These are phyloP conservation scores for Drosophila percnosoma DNA, from an alignment of 2,888 invertebrate genomes.

Conservation along the genomic window DNA sequence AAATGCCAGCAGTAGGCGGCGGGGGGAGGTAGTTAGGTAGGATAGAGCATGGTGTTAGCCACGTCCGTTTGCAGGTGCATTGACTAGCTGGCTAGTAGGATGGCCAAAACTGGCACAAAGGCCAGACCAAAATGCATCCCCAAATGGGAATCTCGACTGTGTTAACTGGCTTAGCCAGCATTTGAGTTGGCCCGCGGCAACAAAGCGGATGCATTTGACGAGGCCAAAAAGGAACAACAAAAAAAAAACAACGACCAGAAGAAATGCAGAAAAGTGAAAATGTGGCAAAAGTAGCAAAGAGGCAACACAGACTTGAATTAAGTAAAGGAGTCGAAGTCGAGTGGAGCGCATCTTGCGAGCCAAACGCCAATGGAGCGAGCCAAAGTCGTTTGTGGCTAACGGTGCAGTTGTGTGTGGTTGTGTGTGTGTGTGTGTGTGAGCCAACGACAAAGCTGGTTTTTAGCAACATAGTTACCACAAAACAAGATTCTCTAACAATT, in stretches of 20 bases:
- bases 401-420: constrained; percentile 18
- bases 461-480: constrained; percentile 37
- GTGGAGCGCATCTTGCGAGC: constrained; percentile 15
- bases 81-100: constrained; percentile 44
- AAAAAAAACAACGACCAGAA: constrained; percentile 27
- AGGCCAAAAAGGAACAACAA: constrained; percentile 56
- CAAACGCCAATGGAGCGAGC: constrained; percentile 47
- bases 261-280: constrained; percentile 67
- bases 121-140: constrained; percentile 43
- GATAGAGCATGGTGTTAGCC: constrained; percentile 10
- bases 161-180: constrained; percentile 67
- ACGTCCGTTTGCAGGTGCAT: constrained; percentile 63
- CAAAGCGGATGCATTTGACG: constrained; percentile 69
- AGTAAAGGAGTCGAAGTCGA: constrained; percentile 8
- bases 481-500: constrained; percentile 72
- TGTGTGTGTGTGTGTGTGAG: constrained; percentile 12
- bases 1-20: background rate
- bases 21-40: background rate
- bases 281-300: constrained; percentile 35
- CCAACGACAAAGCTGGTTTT: constrained; percentile 38
- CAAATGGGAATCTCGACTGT: constrained; percentile 52
- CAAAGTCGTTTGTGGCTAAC: constrained; percentile 61
- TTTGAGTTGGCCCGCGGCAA: constrained; percentile 46
- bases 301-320: background rate
- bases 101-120: constrained; percentile 43